Evolutionary conservation across 2,113 vertebrate genomes (phyloP), one percentile per base, ranked within the genome.

Genomic region (Micromys minutus): DNA sequence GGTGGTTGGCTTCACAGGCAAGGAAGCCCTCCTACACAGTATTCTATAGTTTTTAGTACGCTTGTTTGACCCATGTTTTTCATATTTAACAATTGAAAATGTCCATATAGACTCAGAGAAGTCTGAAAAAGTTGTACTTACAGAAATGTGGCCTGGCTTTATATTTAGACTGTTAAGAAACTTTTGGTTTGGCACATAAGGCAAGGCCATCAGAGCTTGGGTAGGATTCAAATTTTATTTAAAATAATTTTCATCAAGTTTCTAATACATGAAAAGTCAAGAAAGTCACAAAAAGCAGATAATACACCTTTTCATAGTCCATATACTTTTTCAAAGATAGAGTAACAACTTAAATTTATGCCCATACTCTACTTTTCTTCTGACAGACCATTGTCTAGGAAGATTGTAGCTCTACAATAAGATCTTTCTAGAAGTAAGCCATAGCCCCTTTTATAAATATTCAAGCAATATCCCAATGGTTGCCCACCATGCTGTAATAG

Each of bases 351-450:
- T 1, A 3, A 5, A 8, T 65, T 19, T 67, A 21, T 19, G 45
- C 1, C 4, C 50, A 76, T 16, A 57, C 72, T 77, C 63, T 89
- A 69, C 80, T 42, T 80, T 90, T 75, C 87, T 85, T 0, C 52
- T 69, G 83, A 36, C 13, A 55, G 47, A 26, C 50, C 5, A 57
- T 21, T 63, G 21, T 76, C 57, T 52, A 42, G 34, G 17, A 85
- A 80, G 72, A 93, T n/a, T 67, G 2, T 47, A 63, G 42, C 15
- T 85, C 76, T 85, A 57, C 2, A 42, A 13, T 47, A 45, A 63
- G 39, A 31, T 86, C 67, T 95, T 94, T 93, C 59, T 89, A 57
- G 55, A 91, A 92, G 12, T 81, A 21, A 77, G 24, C 77, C 36
- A 86, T 26, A 89, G 31, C 45, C 26, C 36, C 12, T 22, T 22